Evolutionary conservation across 2,888 invertebrate genomes (phyloP).

Genomic region (Phania funesta): DNA sequence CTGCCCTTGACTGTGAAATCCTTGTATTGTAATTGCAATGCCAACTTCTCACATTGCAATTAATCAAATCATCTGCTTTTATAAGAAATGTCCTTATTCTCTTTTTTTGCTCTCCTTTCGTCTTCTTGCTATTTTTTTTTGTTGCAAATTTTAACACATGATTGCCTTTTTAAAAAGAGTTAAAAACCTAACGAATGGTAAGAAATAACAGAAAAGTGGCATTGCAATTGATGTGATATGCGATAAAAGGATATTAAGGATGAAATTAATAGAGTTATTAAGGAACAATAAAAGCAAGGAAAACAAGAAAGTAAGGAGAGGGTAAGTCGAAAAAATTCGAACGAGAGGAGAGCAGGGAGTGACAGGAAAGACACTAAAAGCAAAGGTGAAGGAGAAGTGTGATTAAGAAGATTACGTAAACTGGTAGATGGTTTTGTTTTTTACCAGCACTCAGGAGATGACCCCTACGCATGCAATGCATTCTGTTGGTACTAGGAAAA

Average conservation of each 20-base stretch:
- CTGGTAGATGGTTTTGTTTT: no score
- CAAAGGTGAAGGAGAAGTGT: no score
- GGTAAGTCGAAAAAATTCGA: neutral
- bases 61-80: no score
- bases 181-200: conserved; percentile 8
- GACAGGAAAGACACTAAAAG: no score
- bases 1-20: no score
- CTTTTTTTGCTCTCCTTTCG: neutral
- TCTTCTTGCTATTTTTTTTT: neutral
- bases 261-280: conserved; percentile 48
- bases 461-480: no score
- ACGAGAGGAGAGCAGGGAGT: neutral
- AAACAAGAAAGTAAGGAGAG: neutral
- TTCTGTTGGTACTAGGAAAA: no score
- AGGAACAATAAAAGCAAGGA: neutral
- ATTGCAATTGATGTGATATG: conserved; percentile 59
- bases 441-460: no score
- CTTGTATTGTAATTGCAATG: no score
- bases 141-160: conserved; percentile 52
- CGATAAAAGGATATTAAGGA: conserved; percentile 56
- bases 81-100: conserved; percentile 6
- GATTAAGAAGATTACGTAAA: no score
- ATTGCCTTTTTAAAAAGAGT: conserved; percentile 39
- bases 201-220: conserved; percentile 42
- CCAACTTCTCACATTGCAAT: no score